These are phyloP conservation scores for Eulemur coronatus DNA, from an alignment of 2,797 vertebrate species.

Conservation along the genomic window DNA sequence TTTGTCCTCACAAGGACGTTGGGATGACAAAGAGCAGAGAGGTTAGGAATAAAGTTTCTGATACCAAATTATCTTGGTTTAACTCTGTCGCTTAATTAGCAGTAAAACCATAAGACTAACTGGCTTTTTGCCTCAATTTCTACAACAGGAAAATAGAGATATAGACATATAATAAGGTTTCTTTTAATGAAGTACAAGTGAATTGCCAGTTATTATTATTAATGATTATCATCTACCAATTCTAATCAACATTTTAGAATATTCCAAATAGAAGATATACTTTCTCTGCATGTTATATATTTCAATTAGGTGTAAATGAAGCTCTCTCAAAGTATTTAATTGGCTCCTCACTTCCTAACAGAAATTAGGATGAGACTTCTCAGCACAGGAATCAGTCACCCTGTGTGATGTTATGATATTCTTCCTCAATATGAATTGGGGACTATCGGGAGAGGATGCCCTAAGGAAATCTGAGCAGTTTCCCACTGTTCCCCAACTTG, in stretches of 20 bases:
- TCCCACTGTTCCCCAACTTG: not conserved
- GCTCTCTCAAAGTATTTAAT: not conserved
- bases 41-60: not conserved
- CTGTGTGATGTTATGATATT: not conserved
- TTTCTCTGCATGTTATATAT: not conserved
- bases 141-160: not conserved
- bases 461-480: not conserved
- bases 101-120: not conserved
- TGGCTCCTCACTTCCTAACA: not conserved
- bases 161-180: not conserved
- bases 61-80: not conserved
- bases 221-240: not conserved
- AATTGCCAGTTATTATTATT: not conserved
- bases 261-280: not conserved
- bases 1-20: not conserved
- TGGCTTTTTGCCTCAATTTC: constrained; percentile 19
- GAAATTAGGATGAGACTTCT: not conserved
- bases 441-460: not conserved
- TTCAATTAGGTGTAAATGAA: constrained; percentile 5
- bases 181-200: not conserved
- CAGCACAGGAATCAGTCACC: not conserved
- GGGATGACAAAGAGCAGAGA: not conserved
- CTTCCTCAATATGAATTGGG: not conserved
- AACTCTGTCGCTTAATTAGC: not conserved
- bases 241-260: constrained; percentile 17